Conservation (phyloP, 1,140 invertebrate genomes). For the Pogonus chalceus region DNA sequence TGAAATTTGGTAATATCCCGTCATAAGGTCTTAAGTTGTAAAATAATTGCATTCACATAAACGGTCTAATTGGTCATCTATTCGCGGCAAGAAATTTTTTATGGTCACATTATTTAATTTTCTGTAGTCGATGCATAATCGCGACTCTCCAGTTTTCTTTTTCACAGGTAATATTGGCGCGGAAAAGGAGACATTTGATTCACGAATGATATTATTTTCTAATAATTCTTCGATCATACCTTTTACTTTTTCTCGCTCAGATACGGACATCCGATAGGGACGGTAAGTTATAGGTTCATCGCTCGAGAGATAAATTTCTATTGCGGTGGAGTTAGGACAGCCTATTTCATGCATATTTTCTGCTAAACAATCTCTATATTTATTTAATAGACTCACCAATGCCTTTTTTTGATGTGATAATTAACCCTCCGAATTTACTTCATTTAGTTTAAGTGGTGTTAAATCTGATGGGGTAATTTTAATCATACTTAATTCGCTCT, state of each 20-base stretch:
- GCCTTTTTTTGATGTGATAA: too few species aligned
- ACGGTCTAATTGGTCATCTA: too few species aligned
- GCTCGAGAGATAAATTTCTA: constrained; percentile 24
- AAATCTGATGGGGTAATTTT: too few species aligned
- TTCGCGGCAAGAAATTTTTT: too few species aligned
- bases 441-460: too few species aligned
- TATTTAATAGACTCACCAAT: constrained; percentile 11
- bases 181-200: constrained; percentile 24
- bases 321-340: constrained; percentile 16
- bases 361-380: constrained; percentile 22
- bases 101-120: constrained; percentile 11
- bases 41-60: too few species aligned
- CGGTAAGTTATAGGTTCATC: constrained; percentile 25
- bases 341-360: constrained; percentile 16
- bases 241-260: constrained; percentile 24
- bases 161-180: constrained; percentile 24
- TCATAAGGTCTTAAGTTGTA: too few species aligned
- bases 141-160: constrained; percentile 26
- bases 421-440: too few species aligned
- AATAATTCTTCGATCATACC: constrained; percentile 28
- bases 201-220: constrained; percentile 28
- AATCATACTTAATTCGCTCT: too few species aligned
- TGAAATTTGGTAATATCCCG: too few species aligned
- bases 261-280: constrained; percentile 22
- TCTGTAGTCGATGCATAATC: constrained; percentile 20